phyloP scores from a whole-genome alignment of 2,113 vertebrate genomes.

The Platysternon megacephalum region DNA sequence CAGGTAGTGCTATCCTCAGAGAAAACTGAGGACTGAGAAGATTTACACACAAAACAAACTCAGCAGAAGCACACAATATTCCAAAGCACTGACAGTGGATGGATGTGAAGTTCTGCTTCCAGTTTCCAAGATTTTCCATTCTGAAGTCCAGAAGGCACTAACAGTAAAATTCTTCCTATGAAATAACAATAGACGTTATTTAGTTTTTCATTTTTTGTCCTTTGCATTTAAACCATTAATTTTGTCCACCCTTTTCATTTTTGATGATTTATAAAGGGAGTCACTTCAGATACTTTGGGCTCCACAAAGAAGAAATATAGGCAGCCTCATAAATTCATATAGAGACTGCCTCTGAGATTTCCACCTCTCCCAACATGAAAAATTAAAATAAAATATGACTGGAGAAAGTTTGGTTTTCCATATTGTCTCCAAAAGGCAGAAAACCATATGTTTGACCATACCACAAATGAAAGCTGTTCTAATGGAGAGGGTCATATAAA shows the following conservation, averaged over 20 bases:
- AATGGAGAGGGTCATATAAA: conserved; percentile 29
- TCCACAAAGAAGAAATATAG: background rate
- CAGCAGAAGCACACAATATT: background rate
- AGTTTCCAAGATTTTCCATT: background rate
- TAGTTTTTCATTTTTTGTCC: background rate
- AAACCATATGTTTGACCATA: conserved; percentile 23
- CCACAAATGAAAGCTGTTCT: conserved; percentile 35
- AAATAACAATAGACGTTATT: background rate
- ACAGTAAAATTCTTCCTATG: background rate
- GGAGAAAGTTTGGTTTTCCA: conserved; percentile 36
- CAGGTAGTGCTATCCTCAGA: background rate
- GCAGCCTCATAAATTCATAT: conserved; percentile 1
- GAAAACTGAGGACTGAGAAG: conserved; percentile 8
- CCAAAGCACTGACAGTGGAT: background rate
- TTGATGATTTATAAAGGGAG: background rate
- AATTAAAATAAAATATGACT: conserved; percentile 56
- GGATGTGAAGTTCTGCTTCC: background rate
- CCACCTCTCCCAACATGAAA: conserved; percentile 30
- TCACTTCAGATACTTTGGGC: background rate
- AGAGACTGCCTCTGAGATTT: background rate
- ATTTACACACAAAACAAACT: conserved; percentile 1
- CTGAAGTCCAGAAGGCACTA: background rate
- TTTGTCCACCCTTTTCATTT: background rate
- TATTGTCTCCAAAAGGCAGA: conserved; percentile 56
- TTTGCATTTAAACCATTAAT: background rate